phyloP scores from a whole-genome alignment of 2,888 invertebrate species.

The Drosophila melanosoma region DNA sequence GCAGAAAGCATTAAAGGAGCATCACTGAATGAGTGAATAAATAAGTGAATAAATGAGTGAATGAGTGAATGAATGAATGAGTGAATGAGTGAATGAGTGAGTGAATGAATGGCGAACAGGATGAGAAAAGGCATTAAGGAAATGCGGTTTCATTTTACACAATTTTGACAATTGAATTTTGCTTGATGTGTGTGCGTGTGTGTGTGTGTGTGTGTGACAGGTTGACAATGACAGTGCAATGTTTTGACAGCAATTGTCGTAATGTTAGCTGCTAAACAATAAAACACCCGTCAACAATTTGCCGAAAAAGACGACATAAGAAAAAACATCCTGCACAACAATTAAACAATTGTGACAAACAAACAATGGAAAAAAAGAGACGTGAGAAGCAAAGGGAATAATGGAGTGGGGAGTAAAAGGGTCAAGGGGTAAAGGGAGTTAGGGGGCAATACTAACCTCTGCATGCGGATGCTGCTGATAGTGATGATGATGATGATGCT shows the following conservation, averaged over 20 bases:
- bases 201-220: slow-evolving; percentile 40
- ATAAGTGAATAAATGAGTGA: neutral
- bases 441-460: slow-evolving; percentile 80
- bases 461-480: slow-evolving; percentile 82
- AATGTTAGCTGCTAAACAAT: slow-evolving; percentile 55
- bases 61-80: slow-evolving; percentile 14
- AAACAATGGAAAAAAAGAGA: slow-evolving; percentile 4
- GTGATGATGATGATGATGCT: slow-evolving; percentile 80
- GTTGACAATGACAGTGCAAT: slow-evolving; percentile 69
- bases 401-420: neutral
- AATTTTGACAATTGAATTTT: slow-evolving; percentile 55
- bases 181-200: slow-evolving; percentile 11
- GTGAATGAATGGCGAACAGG: slow-evolving; percentile 13
- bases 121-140: slow-evolving; percentile 55
- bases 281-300: slow-evolving; percentile 14
- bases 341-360: slow-evolving; percentile 45
- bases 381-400: neutral
- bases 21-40: slow-evolving; percentile 40
- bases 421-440: neutral
- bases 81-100: slow-evolving; percentile 9
- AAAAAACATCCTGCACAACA: slow-evolving; percentile 44
- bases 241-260: slow-evolving; percentile 81
- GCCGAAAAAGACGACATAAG: neutral
- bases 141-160: slow-evolving; percentile 71
- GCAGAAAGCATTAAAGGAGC: slow-evolving; percentile 41